Evolutionary conservation across 2,888 invertebrate genomes (phyloP).

Genomic region (Trichogramma evanescens): DNA sequence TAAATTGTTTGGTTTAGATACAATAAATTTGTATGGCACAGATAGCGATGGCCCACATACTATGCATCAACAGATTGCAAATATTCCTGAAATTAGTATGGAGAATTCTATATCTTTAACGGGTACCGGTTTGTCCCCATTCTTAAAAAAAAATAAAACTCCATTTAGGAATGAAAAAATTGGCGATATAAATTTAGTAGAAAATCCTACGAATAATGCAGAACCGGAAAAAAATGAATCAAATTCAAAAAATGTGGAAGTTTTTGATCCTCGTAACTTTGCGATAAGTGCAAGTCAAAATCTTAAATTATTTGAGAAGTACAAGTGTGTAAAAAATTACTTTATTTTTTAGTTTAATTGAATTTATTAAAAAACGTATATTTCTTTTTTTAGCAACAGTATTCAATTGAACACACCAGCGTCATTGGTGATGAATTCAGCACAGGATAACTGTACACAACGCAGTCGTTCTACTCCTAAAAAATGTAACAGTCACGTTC

Average conservation of each 20-base stretch:
- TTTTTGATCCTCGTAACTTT: too few relatives aligned
- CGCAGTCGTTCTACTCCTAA: slow-evolving; percentile 15
- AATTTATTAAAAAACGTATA: neutral
- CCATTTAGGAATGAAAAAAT: neutral
- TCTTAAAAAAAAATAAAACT: slow-evolving; percentile 10
- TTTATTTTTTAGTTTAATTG: neutral
- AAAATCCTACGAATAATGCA: neutral
- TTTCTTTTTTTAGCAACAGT: neutral
- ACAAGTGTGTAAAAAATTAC: slow-evolving; percentile 1
- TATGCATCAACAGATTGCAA: neutral
- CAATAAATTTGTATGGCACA: slow-evolving; percentile 10
- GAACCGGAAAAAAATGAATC: too few relatives aligned
- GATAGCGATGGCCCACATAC: slow-evolving; percentile 5
- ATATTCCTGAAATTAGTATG: slow-evolving; percentile 11
- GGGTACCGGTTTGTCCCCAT: slow-evolving; percentile 13
- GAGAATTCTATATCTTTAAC: slow-evolving; percentile 4
- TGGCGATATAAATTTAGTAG: neutral
- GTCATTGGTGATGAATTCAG: neutral
- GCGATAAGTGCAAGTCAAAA: too few relatives aligned
- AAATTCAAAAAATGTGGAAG: too few relatives aligned
- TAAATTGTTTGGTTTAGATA: slow-evolving; percentile 9
- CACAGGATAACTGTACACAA: neutral
- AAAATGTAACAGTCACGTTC: slow-evolving; percentile 13
- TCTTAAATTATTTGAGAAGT: neutral
- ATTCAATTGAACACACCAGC: slow-evolving; percentile 7